phyloP scores from a whole-genome alignment of 2,888 invertebrate species.

The Caenorhabditis sinica region DNA sequence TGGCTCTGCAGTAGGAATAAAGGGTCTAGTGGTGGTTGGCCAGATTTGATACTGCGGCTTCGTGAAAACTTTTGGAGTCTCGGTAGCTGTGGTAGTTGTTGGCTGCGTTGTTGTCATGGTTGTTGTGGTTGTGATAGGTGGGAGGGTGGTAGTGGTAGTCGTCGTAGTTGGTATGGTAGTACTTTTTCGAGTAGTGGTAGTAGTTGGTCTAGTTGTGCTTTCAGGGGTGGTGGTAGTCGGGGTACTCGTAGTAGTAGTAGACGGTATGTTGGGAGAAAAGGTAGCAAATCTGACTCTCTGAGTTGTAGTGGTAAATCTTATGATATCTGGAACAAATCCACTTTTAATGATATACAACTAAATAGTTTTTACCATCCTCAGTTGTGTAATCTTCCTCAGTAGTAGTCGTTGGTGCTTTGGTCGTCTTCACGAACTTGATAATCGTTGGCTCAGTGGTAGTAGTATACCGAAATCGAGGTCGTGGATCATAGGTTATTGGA shows the following conservation, averaged over 20 bases:
- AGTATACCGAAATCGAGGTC: conserved; percentile 58
- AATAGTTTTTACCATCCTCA: conserved; percentile 47
- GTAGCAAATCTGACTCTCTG: conserved; percentile 56
- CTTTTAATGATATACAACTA: no score
- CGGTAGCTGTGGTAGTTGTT: conserved; percentile 19
- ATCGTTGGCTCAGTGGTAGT: conserved; percentile 65
- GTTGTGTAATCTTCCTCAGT: conserved; percentile 36
- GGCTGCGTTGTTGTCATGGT: conserved; percentile 35
- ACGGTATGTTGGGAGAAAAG: conserved; percentile 52
- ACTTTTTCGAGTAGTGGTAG: conserved; percentile 33
- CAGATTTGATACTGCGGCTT: conserved; percentile 63
- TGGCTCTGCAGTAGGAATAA: conserved; percentile 15
- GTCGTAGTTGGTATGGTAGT: conserved; percentile 30
- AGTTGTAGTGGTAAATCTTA: conserved; percentile 53
- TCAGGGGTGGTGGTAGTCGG: conserved; percentile 34
- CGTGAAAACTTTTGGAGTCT: conserved; percentile 49
- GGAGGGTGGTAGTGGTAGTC: conserved; percentile 27
- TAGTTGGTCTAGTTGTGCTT: conserved; percentile 11
- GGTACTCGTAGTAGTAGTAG: conserved; percentile 22
- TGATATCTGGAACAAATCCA: conserved; percentile 40
- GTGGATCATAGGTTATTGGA: conserved; percentile 52
- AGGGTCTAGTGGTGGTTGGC: conserved; percentile 61
- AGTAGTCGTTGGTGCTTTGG: conserved; percentile 47
- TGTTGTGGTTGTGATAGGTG: conserved; percentile 35
- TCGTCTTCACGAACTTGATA: conserved; percentile 59